Conservation (phyloP, 1,140 invertebrate genomes). For the Scaptomyza hsui region DNA sequence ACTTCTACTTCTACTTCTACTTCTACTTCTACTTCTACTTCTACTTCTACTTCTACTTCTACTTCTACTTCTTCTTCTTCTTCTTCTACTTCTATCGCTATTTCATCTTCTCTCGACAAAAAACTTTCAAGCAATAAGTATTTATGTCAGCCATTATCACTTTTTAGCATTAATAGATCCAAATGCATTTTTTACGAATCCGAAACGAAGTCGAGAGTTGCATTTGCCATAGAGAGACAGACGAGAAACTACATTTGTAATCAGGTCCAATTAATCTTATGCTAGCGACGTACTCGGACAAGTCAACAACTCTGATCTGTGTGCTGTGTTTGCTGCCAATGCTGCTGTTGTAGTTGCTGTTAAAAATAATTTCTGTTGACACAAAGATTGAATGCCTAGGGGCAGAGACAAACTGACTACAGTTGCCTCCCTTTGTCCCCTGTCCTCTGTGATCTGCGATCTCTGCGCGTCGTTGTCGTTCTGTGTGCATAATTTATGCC, state of each 20-base stretch:
- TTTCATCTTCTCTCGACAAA: not conserved
- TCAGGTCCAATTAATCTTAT: constrained; percentile 75
- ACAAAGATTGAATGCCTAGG: constrained; percentile 77
- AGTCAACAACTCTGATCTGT: constrained; percentile 24
- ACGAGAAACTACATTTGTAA: constrained; percentile 61
- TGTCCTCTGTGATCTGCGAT: constrained; percentile 46
- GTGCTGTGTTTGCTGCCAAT: constrained; percentile 1
- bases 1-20: too few species aligned
- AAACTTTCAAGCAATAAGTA: constrained; percentile 22
- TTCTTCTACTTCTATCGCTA: too few species aligned
- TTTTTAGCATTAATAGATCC: constrained; percentile 72
- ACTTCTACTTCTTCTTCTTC: too few species aligned
- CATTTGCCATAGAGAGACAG: constrained; percentile 62
- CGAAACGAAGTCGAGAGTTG: constrained; percentile 41
- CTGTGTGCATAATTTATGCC: constrained; percentile 73
- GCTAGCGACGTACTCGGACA: constrained; percentile 32
- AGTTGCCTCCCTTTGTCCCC: not conserved
- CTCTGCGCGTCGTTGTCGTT: constrained; percentile 14
- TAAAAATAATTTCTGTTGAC: constrained; percentile 82
- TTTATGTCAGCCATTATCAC: constrained; percentile 70
- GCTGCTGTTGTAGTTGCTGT: constrained; percentile 62
- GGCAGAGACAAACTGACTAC: constrained; percentile 5
- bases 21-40: not conserved
- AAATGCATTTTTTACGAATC: constrained; percentile 77
- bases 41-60: not conserved